Base-by-base conservation (phyloP, 2,888 invertebrate species). In the Flabesymbios commensalis region DNA sequence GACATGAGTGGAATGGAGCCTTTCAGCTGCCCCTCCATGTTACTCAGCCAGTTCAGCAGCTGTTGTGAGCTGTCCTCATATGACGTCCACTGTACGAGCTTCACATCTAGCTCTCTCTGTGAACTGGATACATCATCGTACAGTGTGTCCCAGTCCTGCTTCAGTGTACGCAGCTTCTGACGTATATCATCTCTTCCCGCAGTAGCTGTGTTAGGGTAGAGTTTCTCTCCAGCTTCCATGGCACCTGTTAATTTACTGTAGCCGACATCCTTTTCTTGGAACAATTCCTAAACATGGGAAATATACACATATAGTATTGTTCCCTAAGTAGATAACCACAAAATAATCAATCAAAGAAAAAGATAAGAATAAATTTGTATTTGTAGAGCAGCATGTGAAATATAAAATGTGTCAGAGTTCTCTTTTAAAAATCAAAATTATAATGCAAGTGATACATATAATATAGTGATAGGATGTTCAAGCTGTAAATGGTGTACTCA, bases 121-220 rank as follows among this genome's bases (percentile, higher is more conserved):
- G 93, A 88, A 74, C 90, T 90, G 32, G 89, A 86, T 53, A 95
- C 90, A 51, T 90, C 90, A 75, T 92, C 93, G 67, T 91, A 90
- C 0, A 95, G 85, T 78, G 87, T 88, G 74, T 96, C 95, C 93
- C 94, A 95, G 76, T 91, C 86, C 77, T 93, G 91, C 72, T 93
- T 87, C 19, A 92, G 87, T 29, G 87, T 86, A 74, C 93, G 87
- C 60, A 95, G 84, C 79, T 94, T 92, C 69, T 90, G 88, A n/a
- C 96, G 87, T 59, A 96, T 90, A 56, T 87, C 88, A 81, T 97
- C 96, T 65, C 96, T 87, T 0, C 96, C 96, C 72, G 90, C 89
- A 0, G 95, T 90, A 10, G 94, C 92, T 1, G 95, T 97, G 81
- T 94, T 93, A 0, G 94, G 92, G 64, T 94, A 87, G n/a, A 96